phyloP scores from a whole-genome alignment of 2,113 vertebrate species.

The Cavia aperea region DNA sequence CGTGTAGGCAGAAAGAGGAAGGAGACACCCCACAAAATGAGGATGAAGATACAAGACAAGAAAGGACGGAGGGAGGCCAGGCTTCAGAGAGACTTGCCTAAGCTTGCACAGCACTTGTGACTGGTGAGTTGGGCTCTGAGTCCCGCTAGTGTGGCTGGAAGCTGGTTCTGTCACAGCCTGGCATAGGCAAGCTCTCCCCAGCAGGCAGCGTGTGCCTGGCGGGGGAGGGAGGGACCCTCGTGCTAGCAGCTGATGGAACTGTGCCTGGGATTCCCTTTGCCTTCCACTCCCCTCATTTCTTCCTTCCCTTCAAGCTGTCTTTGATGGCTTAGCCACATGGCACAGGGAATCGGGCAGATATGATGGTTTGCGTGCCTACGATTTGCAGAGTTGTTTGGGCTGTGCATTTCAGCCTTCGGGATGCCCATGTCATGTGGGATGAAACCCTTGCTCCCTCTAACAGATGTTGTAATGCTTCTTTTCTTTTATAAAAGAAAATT shows the following conservation, averaged over 20 bases:
- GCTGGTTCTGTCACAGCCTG: neutral
- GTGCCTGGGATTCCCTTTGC: neutral
- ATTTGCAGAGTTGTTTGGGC: neutral
- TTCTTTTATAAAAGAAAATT: slow-evolving; percentile 1
- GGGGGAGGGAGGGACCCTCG: fast-evolving
- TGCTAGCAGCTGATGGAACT: neutral
- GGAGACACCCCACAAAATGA: neutral
- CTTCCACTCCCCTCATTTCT: neutral
- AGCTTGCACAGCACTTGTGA: neutral
- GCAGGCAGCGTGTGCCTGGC: fast-evolving
- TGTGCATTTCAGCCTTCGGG: neutral
- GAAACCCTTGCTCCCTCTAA: neutral
- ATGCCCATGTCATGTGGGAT: no score
- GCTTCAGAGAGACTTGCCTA: neutral
- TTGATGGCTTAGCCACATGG: neutral
- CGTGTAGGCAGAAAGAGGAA: neutral
- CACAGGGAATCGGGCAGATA: neutral
- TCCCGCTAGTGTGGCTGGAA: neutral
- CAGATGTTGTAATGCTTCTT: neutral
- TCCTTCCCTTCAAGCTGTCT: neutral
- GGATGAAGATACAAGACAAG: neutral
- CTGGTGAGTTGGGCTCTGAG: neutral
- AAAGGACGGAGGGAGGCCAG: neutral
- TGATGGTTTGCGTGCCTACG: no score
- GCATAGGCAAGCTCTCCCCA: fast-evolving